phyloP scores from a whole-genome alignment of 2,797 vertebrate species.

The Eurystomus glaucurus region DNA sequence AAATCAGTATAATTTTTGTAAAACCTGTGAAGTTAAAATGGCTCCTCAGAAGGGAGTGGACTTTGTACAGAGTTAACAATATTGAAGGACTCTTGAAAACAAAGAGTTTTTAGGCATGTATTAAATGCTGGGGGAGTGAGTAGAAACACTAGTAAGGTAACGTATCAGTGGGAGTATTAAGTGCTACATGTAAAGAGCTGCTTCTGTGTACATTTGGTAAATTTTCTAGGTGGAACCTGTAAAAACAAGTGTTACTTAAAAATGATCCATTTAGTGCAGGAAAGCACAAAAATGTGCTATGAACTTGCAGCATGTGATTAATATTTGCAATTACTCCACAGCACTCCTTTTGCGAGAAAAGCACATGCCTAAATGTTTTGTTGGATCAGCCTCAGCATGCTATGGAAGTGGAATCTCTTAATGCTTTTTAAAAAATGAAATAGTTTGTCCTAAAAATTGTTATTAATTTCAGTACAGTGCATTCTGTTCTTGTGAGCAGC shows the following conservation, averaged over 20 bases:
- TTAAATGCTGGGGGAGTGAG: neutral
- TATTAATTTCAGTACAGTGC: neutral
- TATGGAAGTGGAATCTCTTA: neutral
- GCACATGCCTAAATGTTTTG: neutral
- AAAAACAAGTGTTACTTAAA: neutral
- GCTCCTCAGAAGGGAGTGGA: neutral
- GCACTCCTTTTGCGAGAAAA: neutral
- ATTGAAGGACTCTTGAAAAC: neutral
- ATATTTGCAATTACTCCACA: neutral
- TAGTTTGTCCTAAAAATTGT: neutral
- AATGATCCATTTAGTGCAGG: neutral
- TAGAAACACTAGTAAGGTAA: neutral
- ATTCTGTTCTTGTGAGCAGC: neutral
- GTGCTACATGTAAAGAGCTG: accelerated
- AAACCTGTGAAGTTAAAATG: neutral
- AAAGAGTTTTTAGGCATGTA: neutral
- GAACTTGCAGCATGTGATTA: neutral
- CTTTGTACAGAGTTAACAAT: neutral
- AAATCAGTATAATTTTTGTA: neutral
- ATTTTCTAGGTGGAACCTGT: neutral
- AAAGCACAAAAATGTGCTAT: neutral
- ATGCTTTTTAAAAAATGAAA: neutral
- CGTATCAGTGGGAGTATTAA: neutral
- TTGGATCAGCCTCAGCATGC: neutral
- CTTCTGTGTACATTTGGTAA: neutral